Conservation (phyloP, 2,113 vertebrate genomes). For the Myodes glareolus region DNA sequence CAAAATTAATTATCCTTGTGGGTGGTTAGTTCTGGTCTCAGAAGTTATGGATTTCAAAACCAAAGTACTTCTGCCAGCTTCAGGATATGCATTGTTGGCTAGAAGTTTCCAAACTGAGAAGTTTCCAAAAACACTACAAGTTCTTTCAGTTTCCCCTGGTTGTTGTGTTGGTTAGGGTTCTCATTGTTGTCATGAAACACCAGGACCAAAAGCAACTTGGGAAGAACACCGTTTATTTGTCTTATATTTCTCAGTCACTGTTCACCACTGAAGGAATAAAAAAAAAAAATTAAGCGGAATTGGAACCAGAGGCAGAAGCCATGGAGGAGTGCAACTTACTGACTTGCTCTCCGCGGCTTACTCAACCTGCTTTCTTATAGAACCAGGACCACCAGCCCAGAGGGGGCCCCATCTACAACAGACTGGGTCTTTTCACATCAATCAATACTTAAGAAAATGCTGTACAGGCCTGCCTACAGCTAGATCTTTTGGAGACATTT, state of each 20-base stretch:
- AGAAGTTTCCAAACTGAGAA: background rate
- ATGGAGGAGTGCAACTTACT: background rate
- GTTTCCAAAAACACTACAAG: background rate
- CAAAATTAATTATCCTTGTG: background rate
- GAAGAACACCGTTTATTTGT: background rate
- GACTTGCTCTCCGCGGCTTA: background rate
- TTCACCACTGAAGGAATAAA: background rate
- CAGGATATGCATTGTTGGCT: background rate
- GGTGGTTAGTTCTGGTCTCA: background rate
- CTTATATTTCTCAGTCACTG: background rate
- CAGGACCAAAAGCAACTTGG: background rate
- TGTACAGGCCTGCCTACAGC: background rate
- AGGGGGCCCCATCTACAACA: background rate
- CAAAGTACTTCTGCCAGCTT: background rate
- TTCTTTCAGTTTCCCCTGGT: background rate
- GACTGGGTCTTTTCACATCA: background rate
- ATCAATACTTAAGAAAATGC: background rate
- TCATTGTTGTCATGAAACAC: background rate
- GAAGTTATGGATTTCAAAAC: background rate
- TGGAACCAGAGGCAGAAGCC: background rate
- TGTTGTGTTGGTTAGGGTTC: background rate
- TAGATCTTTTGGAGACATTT: background rate
- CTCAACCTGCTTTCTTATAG: background rate
- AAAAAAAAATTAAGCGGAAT: no score
- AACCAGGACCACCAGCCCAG: background rate